Percentiles rank a stretch among this genome's conserved stretches.
phyloP scores from a whole-genome alignment of 2,797 vertebrate species.

The Sebastes glaucus region DNA sequence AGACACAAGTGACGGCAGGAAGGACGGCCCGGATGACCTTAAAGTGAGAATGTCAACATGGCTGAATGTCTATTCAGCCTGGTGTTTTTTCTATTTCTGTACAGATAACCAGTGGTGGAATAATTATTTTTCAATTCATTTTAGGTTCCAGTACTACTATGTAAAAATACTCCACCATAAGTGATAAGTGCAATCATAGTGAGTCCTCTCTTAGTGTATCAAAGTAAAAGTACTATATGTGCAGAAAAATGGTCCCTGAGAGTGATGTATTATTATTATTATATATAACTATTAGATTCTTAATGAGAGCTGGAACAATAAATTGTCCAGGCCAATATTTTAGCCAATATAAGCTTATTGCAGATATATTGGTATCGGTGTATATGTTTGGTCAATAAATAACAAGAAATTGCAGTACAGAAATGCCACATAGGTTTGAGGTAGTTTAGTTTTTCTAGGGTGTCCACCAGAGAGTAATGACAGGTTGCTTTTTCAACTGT shows the following conservation, averaged over 20 bases:
- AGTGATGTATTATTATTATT: background rate
- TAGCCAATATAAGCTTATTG: too few species aligned
- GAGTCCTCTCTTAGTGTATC: background rate
- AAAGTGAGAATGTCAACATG: slow-evolving; percentile 57
- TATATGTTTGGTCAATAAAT: background rate
- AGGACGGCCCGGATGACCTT: slow-evolving; percentile 43
- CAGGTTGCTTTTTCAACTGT: background rate
- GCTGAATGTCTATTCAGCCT: background rate
- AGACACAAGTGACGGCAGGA: slow-evolving; percentile 20
- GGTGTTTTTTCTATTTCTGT: background rate
- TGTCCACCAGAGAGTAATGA: background rate
- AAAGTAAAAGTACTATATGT: background rate
- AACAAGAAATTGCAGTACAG: too few species aligned
- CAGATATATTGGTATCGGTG: background rate
- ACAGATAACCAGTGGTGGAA: background rate
- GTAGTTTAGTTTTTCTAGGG: background rate
- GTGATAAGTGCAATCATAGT: background rate
- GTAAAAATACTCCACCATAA: background rate
- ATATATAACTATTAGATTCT: too few species aligned
- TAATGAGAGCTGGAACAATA: background rate
- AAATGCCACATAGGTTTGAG: background rate
- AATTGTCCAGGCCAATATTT: background rate
- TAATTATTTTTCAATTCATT: background rate
- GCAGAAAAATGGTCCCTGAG: background rate
- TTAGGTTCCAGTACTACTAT: background rate